phyloP scores from a whole-genome alignment of 2,797 vertebrate species.

The Poeciliopsis gracilis region DNA sequence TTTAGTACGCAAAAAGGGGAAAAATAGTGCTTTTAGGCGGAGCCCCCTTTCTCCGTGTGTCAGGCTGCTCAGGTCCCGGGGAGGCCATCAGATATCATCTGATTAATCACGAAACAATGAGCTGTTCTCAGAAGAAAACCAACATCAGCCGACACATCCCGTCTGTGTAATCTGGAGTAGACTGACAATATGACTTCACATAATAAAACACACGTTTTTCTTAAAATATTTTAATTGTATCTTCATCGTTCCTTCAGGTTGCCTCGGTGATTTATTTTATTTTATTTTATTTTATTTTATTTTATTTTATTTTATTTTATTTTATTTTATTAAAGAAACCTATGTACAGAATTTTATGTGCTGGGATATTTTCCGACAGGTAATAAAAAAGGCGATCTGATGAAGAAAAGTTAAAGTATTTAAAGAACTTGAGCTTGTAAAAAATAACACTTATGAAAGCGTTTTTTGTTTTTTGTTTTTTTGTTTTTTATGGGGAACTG shows the following conservation, averaged over 20 bases:
- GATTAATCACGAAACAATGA: slow-evolving; percentile 22
- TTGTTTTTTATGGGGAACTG: background rate
- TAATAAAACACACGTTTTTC: background rate
- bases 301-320: no score
- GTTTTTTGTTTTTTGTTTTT: no score
- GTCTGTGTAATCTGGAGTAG: background rate
- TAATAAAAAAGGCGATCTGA: background rate
- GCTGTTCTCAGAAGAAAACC: slow-evolving; percentile 7
- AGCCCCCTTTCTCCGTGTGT: slow-evolving; percentile 48
- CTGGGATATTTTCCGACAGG: background rate
- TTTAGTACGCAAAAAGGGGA: slow-evolving; percentile 55
- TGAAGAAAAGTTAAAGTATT: background rate
- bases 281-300: no score
- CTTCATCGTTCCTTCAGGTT: background rate
- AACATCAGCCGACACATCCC: background rate
- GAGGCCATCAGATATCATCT: slow-evolving; percentile 25
- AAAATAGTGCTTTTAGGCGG: slow-evolving; percentile 65
- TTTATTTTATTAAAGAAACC: background rate
- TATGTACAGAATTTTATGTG: background rate
- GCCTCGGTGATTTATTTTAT: background rate
- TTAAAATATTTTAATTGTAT: background rate
- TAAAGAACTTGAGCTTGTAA: background rate
- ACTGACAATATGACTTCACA: background rate
- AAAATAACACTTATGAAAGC: background rate
- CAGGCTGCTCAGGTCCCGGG: slow-evolving; percentile 29